Conservation (phyloP, 2,888 invertebrate species). For the Acholoe squamosa region DNA sequence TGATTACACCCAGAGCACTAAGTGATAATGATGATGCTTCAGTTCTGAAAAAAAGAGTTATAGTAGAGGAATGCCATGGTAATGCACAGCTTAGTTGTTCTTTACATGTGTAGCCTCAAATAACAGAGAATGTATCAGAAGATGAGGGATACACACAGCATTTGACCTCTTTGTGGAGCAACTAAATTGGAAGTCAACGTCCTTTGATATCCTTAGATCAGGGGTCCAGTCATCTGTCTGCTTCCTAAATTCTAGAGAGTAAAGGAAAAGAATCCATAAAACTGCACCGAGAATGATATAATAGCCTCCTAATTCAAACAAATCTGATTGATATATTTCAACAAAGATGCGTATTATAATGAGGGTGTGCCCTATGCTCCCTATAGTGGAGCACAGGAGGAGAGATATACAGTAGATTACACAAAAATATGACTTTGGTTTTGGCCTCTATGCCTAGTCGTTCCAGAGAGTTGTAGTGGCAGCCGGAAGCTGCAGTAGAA, state of each 20-base stretch:
- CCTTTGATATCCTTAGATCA: not conserved
- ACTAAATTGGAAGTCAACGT: not conserved
- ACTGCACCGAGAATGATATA: not conserved
- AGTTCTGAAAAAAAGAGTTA: not conserved
- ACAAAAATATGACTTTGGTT: constrained; percentile 18
- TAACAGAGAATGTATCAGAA: not conserved
- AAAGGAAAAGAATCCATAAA: not conserved
- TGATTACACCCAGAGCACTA: not conserved
- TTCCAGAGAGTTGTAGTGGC: constrained; percentile 36
- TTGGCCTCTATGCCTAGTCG: constrained; percentile 37
- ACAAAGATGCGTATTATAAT: not conserved
- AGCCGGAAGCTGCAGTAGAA: constrained; percentile 24
- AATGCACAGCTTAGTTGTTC: constrained; percentile 3
- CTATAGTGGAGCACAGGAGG: not conserved
- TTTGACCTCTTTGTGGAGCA: not conserved
- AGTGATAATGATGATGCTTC: constrained; percentile 33
- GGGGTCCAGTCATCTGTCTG: not conserved
- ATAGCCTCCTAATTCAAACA: not conserved
- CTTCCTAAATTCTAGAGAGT: not conserved
- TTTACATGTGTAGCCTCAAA: not conserved
- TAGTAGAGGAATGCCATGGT: not conserved
- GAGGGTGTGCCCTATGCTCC: not conserved
- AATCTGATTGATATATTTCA: not conserved
- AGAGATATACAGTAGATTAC: not conserved
- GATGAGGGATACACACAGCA: not conserved